phyloP scores from a whole-genome alignment of 2,113 vertebrate genomes.

The Oryzias celebensis region DNA sequence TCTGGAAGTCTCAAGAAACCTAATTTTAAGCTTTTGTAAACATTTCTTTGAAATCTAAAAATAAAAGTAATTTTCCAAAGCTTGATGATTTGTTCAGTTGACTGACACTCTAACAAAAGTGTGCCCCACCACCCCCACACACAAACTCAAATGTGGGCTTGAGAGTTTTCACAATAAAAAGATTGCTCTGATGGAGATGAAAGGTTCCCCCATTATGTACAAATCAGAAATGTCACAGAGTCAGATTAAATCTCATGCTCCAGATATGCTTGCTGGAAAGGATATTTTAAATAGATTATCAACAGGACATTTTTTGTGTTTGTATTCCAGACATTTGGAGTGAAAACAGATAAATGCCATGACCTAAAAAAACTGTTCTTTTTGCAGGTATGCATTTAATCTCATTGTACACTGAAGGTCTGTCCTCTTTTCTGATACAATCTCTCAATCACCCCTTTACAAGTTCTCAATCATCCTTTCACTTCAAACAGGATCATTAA shows the following conservation, averaged over 20 bases:
- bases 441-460: slow-evolving; percentile 4
- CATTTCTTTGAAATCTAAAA: too few relatives aligned
- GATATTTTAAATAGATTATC: slow-evolving; percentile 40
- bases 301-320: slow-evolving; percentile 32
- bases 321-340: background rate
- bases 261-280: slow-evolving; percentile 41
- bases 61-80: too few relatives aligned
- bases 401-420: slow-evolving; percentile 5
- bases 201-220: slow-evolving; percentile 50
- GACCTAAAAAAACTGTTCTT: slow-evolving; percentile 7
- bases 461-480: slow-evolving; percentile 1
- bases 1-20: too few relatives aligned
- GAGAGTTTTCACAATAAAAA: slow-evolving; percentile 25
- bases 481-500: slow-evolving; percentile 22
- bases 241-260: slow-evolving; percentile 44
- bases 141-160: background rate
- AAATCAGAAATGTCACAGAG: slow-evolving; percentile 41
- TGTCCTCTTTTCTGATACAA: slow-evolving; percentile 9
- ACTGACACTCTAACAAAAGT: background rate
- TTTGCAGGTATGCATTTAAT: slow-evolving; percentile 14
- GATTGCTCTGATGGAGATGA: slow-evolving; percentile 40
- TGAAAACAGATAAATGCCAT: slow-evolving; percentile 5
- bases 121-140: background rate
- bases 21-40: too few relatives aligned
- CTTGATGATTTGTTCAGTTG: too few relatives aligned